These are phyloP conservation scores for Zaprionus tsacasi DNA, from an alignment of 1,140 invertebrate species.

Conservation along the genomic window DNA sequence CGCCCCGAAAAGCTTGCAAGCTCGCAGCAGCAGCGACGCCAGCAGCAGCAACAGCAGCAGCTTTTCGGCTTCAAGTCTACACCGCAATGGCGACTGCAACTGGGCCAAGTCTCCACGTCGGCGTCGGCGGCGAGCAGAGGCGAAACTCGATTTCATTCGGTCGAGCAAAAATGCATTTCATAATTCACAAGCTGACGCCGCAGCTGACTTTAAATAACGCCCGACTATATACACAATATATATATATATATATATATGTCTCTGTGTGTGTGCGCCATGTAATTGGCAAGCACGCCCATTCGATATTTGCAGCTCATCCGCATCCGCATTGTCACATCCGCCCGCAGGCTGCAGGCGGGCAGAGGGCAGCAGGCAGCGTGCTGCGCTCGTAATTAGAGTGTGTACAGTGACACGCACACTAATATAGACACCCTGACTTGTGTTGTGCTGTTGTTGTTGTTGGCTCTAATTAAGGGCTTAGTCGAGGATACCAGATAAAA, in stretches of 20 bases:
- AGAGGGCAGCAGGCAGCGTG: not conserved
- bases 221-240: conserved; percentile 10
- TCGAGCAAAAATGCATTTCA: conserved; percentile 37
- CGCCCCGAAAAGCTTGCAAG: conserved; percentile 24
- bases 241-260: not conserved
- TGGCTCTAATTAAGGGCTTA: conserved; percentile 29
- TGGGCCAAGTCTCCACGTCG: conserved; percentile 48
- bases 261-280: not conserved
- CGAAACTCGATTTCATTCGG: conserved; percentile 40
- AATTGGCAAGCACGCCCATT: conserved; percentile 4
- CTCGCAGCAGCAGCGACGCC: conserved; percentile 1
- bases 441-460: not conserved
- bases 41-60: conserved; percentile 10
- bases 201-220: conserved; percentile 4
- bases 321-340: not conserved
- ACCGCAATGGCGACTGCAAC: conserved; percentile 40
- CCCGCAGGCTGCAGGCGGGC: not conserved
- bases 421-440: not conserved
- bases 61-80: conserved; percentile 38
- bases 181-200: conserved; percentile 25
- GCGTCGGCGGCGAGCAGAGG: conserved; percentile 2
- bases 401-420: not conserved
- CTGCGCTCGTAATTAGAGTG: conserved; percentile 5
- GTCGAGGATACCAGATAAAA: conserved; percentile 6
- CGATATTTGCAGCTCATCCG: conserved; percentile 2